Base-by-base conservation (phyloP, 2,888 invertebrate species). In the Itoplectis maculator region DNA sequence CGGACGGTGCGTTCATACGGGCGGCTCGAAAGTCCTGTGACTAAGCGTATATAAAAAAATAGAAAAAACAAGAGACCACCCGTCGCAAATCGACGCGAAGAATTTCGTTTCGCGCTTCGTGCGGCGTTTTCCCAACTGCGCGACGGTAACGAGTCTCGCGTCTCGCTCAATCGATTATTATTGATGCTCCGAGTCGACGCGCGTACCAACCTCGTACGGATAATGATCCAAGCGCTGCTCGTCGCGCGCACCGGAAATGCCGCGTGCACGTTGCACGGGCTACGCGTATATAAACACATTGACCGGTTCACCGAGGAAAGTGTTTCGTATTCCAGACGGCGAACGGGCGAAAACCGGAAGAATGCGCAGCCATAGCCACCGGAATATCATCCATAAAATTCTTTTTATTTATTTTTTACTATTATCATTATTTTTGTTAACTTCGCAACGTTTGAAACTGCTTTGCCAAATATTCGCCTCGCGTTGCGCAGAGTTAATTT, bases 331-430 rank as follows among this genome's bases (percentile, higher is more conserved):
- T 42, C 29, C 61, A 66, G 68, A 18, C 68, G 47, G 29, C 13
- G 37, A 0, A 9, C 45, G n/a, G n/a, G 79, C 66, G 79, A 82
- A 79, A 76, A 76, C 82, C 66, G 82, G 82, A 82, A 82, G 82
- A 72, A 51, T 61, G 42, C 59, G 23, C 29, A 51, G 23, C 54
- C 47, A 49, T 54, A 69, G 45, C n/a, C 49, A n/a, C 40, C 65
- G 45, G 15, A 47, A 69, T 73, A 72, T 72, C 45, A 66, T 59
- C 70, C 56, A 74, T 79, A 63, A 75, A 72, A 79, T 66, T 54
- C 13, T 37, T 15, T 69, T 45, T 23, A 45, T 29, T 56, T 51
- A 29, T 72, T 61, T 29, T 9, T 18, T 69, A 40, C 29, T 5
- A 29, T 29, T 29, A 3, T 29, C 5, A 29, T 29, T 29, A 2